Percentiles rank a stretch among this genome's conserved stretches.
phyloP scores from a whole-genome alignment of 2,888 invertebrate genomes.

The Tigriopus californicus region DNA sequence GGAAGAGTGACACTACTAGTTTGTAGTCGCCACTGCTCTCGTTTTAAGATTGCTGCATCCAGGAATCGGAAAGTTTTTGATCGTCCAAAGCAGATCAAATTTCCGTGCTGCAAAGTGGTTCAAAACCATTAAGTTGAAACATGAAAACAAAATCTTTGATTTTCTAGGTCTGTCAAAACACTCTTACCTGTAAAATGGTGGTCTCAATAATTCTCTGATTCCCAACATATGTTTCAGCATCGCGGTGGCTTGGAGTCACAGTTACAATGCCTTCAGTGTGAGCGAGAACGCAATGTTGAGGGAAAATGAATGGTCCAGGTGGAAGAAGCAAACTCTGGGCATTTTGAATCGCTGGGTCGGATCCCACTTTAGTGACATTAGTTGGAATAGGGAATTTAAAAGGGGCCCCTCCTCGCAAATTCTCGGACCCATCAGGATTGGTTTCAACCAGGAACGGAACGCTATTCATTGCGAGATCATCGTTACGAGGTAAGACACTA shows the following conservation, averaged over 20 bases:
- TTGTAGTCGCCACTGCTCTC: not conserved
- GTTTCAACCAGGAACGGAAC: conserved; percentile 55
- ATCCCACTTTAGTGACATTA: conserved; percentile 48
- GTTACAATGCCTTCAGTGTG: conserved; percentile 75
- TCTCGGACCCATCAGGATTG: conserved; percentile 36
- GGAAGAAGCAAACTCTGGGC: conserved; percentile 34
- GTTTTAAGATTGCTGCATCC: conserved; percentile 24
- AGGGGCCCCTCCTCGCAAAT: not conserved
- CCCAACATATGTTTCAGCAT: conserved; percentile 86
- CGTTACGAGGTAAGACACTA: conserved; percentile 35
- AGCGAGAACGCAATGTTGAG: conserved; percentile 85
- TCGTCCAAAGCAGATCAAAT: conserved; percentile 33
- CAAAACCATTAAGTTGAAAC: too few relatives aligned
- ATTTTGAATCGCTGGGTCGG: conserved; percentile 36
- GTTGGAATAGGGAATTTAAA: conserved; percentile 31
- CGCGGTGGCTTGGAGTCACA: conserved; percentile 76
- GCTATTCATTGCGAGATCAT: conserved; percentile 27
- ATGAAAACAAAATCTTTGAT: too few relatives aligned
- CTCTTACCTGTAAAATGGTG: conserved; percentile 59
- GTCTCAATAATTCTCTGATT: conserved; percentile 79
- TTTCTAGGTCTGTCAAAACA: too few relatives aligned
- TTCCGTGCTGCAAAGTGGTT: conserved; percentile 24
- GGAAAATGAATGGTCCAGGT: conserved; percentile 67
- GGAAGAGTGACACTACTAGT: not conserved
- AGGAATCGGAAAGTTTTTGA: conserved; percentile 33